Base-by-base conservation (phyloP, 2,113 vertebrate species). In the Miniopterus natalensis region DNA sequence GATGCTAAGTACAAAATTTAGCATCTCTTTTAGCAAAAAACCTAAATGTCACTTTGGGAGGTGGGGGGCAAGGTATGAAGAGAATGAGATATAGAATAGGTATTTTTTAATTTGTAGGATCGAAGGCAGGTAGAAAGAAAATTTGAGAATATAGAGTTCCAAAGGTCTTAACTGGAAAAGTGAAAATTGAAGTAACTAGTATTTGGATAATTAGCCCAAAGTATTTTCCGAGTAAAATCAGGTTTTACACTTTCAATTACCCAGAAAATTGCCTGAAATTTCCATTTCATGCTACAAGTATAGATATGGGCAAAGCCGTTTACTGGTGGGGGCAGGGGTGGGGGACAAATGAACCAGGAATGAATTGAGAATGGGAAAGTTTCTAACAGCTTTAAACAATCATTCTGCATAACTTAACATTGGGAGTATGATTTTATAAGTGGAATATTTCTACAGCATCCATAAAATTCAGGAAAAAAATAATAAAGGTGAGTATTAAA, bases 401-500 rank as follows among this genome's bases (percentile, higher is more conserved):
- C 92, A 88, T 92, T 91, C 88, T 87, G 90, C 88, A 94, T 91
- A 96, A 88, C 63, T 75, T 94, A 97, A 94, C 70, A 91, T 0
- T 36, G 63, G 59, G 42, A 71, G 81, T 79, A 68, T 80, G 90
- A 94, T 95, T 96, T 97, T 93, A 36, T 94, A 94, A 88, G 95
- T 88, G 85, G 81, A 74, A 20, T 92, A 94, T 95, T 92, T 95
- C 96, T 88, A 88, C 70, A 96, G 91, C 78, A 90, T 65, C 70
- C 90, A 94, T 97, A 97, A 98, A 98, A 97, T 90, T 92, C 96
- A 97, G 97, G 65, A 25, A 81, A 97, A 97, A 95, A 97, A 91
- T 88, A 98, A 98, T 96, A 97, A 97, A 93, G 81, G 65, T 90
- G 73, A 91, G 93, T 97, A 98, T 98, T 97, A 97, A 97, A 98